Conservation (phyloP, 2,888 invertebrate species). For the Latrodectus elegans region DNA sequence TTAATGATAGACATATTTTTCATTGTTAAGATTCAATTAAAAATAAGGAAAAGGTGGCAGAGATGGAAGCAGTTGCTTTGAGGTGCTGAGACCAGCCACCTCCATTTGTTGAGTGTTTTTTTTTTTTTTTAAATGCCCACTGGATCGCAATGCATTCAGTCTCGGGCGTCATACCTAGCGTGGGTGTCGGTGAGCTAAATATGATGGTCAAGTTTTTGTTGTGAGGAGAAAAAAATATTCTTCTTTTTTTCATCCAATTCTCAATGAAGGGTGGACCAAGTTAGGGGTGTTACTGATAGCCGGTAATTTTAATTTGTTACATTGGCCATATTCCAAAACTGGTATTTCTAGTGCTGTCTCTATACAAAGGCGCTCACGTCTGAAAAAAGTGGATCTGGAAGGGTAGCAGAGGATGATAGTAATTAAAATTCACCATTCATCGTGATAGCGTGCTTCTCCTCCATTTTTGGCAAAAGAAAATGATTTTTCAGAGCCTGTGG, state of each 20-base stretch:
- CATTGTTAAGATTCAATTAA: not conserved
- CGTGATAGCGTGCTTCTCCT: not conserved
- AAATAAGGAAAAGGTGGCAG: not conserved
- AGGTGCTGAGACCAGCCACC: not conserved
- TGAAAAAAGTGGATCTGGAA: not conserved
- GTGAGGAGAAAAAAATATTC: slow-evolving; percentile 6
- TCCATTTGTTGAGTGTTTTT: not conserved
- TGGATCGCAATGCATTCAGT: too few relatives aligned
- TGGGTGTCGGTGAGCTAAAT: slow-evolving; percentile 36
- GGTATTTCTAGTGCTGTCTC: slow-evolving; percentile 44
- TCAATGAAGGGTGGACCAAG: not conserved
- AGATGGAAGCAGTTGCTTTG: not conserved
- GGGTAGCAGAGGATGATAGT: slow-evolving; percentile 19
- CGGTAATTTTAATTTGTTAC: slow-evolving; percentile 57
- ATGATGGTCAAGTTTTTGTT: slow-evolving; percentile 56
- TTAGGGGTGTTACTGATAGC: slow-evolving; percentile 44
- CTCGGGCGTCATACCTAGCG: not conserved
- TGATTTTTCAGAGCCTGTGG: not conserved
- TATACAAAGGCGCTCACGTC: slow-evolving; percentile 23
- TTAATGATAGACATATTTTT: not conserved
- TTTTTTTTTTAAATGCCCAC: too few relatives aligned
- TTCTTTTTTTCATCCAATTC: slow-evolving; percentile 1
- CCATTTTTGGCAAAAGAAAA: not conserved
- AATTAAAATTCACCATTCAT: slow-evolving; percentile 36
- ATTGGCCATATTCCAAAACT: slow-evolving; percentile 34